A percentile compares a stretch with the other conserved stretches of the same genome.
Evolutionary conservation across 1,140 invertebrate species (phyloP).

Genomic region (Euwallacea fornicatus): DNA sequence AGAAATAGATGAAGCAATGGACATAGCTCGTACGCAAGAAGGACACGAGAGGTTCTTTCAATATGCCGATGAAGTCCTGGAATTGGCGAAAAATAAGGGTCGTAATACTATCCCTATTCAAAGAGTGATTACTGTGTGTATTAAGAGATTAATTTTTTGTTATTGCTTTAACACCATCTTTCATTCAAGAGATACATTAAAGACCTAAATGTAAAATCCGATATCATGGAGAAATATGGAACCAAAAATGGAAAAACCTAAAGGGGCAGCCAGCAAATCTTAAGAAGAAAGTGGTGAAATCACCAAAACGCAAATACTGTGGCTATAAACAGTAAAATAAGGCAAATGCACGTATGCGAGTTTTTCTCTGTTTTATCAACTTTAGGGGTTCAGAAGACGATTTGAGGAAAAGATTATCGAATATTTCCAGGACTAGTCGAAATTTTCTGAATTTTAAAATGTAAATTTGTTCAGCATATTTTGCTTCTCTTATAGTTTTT

Average conservation of each 20-base stretch:
- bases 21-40: slow-evolving; percentile 12
- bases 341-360: background rate
- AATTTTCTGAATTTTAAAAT: too few species aligned
- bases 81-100: slow-evolving; percentile 45
- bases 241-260: background rate
- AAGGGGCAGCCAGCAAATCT: background rate
- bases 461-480: too few species aligned
- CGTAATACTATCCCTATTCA: slow-evolving; percentile 46
- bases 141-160: background rate
- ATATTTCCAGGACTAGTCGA: too few species aligned
- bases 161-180: background rate
- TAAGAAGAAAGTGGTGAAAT: background rate
- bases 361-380: too few species aligned
- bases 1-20: slow-evolving; percentile 32
- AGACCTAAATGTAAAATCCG: slow-evolving; percentile 6
- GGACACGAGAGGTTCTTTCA: slow-evolving; percentile 49
- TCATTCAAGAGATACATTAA: slow-evolving; percentile 18
- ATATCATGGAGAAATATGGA: background rate
- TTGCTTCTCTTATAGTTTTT: too few species aligned
- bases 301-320: background rate
- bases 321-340: background rate
- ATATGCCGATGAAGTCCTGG: slow-evolving; percentile 49
- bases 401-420: too few species aligned
- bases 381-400: too few species aligned
- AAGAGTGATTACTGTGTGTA: slow-evolving; percentile 39